phyloP scores from a whole-genome alignment of 1,140 invertebrate genomes.

The Drosophila tsacasi region DNA sequence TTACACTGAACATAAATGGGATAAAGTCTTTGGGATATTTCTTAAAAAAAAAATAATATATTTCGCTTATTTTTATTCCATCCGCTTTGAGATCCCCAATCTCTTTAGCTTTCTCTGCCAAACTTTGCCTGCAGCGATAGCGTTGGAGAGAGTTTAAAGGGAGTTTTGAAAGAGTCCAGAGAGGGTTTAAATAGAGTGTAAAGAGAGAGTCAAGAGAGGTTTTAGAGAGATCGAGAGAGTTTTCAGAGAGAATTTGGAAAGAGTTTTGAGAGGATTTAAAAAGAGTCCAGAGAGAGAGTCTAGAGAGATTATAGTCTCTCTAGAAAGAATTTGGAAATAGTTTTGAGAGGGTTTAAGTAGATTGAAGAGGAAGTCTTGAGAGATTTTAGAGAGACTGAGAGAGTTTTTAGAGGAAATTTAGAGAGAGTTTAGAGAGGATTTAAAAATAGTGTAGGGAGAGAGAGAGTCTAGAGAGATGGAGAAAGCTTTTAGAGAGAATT shows the following conservation, averaged over 20 bases:
- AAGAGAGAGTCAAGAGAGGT: too few relatives aligned
- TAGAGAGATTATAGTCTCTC: not conserved
- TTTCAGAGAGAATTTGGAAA: not conserved
- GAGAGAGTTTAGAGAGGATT: not conserved
- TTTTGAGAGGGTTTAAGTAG: not conserved
- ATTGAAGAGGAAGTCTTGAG: too few relatives aligned
- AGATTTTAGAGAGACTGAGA: too few relatives aligned
- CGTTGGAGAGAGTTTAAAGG: too few relatives aligned
- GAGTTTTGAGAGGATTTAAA: not conserved
- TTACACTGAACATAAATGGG: not conserved
- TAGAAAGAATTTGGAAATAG: not conserved
- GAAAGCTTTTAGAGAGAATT: not conserved
- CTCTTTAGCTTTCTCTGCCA: too few relatives aligned
- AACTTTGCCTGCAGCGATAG: too few relatives aligned
- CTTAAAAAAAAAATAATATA: not conserved
- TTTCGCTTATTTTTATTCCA: not conserved
- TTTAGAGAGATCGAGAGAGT: not conserved
- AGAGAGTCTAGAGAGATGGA: too few relatives aligned
- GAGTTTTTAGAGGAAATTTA: not conserved
- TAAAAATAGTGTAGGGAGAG: too few relatives aligned
- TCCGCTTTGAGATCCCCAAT: too few relatives aligned
- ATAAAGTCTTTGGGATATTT: not conserved
- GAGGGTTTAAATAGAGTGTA: too few relatives aligned
- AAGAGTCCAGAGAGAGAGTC: too few relatives aligned
- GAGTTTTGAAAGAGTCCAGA: too few relatives aligned